Conservation (phyloP, 2,797 vertebrate species). For the Aulostomus chinensis region DNA sequence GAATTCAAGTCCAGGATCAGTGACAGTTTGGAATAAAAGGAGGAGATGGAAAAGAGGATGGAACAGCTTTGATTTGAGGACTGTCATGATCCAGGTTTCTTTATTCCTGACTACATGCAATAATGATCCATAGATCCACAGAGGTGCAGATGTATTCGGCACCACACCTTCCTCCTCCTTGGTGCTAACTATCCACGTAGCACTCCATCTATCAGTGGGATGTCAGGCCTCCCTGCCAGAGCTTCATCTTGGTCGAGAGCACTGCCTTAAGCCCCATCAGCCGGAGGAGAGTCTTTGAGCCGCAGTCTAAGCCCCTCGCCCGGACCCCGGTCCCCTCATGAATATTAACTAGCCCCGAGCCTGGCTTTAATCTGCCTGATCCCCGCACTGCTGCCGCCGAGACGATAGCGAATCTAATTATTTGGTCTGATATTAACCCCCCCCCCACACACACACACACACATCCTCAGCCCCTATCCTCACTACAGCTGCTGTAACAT, state of each 20-base stretch:
- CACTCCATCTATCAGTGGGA: constrained; percentile 41
- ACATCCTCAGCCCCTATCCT: constrained; percentile 40
- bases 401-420: constrained; percentile 99
- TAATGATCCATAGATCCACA: background rate
- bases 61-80: background rate
- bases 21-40: no score
- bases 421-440: constrained; percentile 96
- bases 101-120: background rate
- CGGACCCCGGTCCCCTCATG: constrained; percentile 83
- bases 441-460: constrained; percentile 41
- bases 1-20: no score
- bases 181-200: constrained; percentile 9
- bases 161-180: constrained; percentile 3
- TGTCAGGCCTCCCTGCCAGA: constrained; percentile 39
- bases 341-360: constrained; percentile 90
- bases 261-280: constrained; percentile 66
- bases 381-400: constrained; percentile 88
- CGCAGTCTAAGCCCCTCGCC: constrained; percentile 73
- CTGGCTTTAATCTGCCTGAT: constrained; percentile 94
- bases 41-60: no score
- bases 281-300: constrained; percentile 73
- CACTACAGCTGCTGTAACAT: constrained; percentile 29
- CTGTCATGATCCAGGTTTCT: background rate
- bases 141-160: background rate
- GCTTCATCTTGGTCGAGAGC: constrained; percentile 58